phyloP scores from a whole-genome alignment of 64 coral and sea anemone species.

The Acropora yongei region DNA sequence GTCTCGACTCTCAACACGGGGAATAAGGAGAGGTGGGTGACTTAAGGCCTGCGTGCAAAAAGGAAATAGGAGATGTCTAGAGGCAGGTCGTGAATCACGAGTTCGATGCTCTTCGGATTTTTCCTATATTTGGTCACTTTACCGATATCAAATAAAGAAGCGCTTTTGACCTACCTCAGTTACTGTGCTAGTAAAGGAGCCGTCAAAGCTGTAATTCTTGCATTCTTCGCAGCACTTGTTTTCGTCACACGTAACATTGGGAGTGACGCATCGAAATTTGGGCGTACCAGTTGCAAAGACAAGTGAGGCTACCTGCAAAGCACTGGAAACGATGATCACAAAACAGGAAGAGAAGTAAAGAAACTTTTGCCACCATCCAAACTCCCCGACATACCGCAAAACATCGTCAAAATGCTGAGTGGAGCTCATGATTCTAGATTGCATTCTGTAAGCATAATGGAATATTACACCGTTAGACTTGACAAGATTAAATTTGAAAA shows the following conservation, averaged over 20 bases:
- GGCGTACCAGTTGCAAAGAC: constrained; percentile 70
- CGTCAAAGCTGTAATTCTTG: constrained; percentile 66
- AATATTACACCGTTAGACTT: too few species aligned
- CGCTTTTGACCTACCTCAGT: constrained; percentile 65
- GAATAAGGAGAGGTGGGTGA: too few species aligned
- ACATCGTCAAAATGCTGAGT: constrained; percentile 53
- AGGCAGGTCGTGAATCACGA: too few species aligned
- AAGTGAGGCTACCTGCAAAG: constrained; percentile 44
- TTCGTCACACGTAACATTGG: constrained; percentile 40
- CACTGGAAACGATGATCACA: constrained; percentile 38
- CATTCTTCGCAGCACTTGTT: constrained; percentile 70
- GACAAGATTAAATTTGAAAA: too few species aligned
- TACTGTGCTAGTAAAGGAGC: constrained; percentile 73
- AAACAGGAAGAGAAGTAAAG: constrained; percentile 49
- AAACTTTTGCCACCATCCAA: constrained; percentile 49
- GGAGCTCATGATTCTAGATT: background rate
- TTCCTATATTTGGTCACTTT: too few species aligned
- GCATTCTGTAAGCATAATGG: background rate
- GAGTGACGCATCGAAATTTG: constrained; percentile 41
- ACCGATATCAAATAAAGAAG: background rate
- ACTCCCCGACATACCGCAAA: constrained; percentile 56
- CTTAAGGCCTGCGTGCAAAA: too few species aligned
- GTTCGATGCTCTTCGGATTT: too few species aligned
- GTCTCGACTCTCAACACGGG: too few species aligned
- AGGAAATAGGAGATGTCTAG: too few species aligned